Percentiles rank a stretch among this genome's conserved stretches.
Evolutionary conservation across 1,140 invertebrate species (phyloP).

Genomic region (Diorhabda elongata): DNA sequence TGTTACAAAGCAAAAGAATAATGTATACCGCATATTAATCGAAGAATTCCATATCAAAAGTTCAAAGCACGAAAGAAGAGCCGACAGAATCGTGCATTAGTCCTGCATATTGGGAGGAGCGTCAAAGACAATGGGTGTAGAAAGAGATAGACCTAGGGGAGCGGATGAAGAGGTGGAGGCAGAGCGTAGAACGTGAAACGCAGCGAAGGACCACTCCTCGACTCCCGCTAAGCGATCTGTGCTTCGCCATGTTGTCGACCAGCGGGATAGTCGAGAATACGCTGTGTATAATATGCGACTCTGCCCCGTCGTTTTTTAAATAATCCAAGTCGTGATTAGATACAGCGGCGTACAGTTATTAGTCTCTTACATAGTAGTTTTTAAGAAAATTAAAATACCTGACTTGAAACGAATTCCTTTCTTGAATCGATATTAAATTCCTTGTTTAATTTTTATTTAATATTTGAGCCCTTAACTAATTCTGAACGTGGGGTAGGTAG

Average conservation of each 20-base stretch:
- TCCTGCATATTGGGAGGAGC: conserved; percentile 31
- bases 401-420: no score
- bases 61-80: not conserved
- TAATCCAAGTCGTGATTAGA: not conserved
- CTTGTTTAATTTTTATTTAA: no score
- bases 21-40: not conserved
- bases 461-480: no score
- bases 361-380: no score
- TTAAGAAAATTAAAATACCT: no score
- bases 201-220: conserved; percentile 32
- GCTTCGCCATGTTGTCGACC: conserved; percentile 35
- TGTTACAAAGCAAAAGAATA: not conserved
- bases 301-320: not conserved
- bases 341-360: not conserved
- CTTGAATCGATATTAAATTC: no score
- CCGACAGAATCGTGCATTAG: not conserved
- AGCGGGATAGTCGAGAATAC: conserved; percentile 16
- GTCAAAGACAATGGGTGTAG: conserved; percentile 38
- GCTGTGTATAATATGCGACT: not conserved
- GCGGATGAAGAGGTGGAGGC: conserved; percentile 1
- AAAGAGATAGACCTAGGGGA: conserved; percentile 27
- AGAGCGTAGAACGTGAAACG: conserved; percentile 17
- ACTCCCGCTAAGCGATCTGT: conserved; percentile 31
- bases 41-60: not conserved
- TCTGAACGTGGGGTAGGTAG: no score